Base-by-base conservation (phyloP, 2,888 invertebrate species). In the Prosapia bicincta region DNA sequence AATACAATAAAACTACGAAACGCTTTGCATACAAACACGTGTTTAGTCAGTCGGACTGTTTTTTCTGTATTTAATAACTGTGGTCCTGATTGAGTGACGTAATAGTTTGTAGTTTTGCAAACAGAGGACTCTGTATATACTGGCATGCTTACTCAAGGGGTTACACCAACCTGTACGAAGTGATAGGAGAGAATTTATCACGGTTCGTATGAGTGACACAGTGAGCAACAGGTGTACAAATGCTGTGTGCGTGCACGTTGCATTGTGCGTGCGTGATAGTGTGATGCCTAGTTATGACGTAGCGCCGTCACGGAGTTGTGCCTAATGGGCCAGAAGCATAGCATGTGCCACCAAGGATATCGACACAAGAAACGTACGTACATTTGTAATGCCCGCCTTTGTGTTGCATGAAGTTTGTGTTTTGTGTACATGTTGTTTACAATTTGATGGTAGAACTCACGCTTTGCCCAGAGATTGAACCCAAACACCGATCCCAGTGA, bases 331-430 rank as follows among this genome's bases (percentile, higher is more conserved):
- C 79, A 79, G 78, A 78, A 72, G 77, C 76, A 77, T 73, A 77
- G 79, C 78, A 79, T 79, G 79, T 79, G 79, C 71, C 78, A 78
- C 73, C 77, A 79, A 71, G 78, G 79, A 74, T 79, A 78, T 66
- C 79, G 78, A 69, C 79, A 77, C 70, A 74, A 72, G 66, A 79
- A 79, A 79, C 73, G 76, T 76, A 76, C 54, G 76, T 76, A 76
- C 26, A 28, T 54, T 75, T 70, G 68, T 71, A 20, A 30, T 71
- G 26, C 54, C 65, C 25, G 25, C 71, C 15, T n/a, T 38, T 2
- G 13, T 54, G 54, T 54, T 54, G 38, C 38, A 38, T 54, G n/a
- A 30, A 25, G 54, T 9, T 54, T 70, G 20, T 38, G 43, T 43
- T 23, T 30, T 30, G 30, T 30, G 30, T 30, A 6, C 5, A 9